Evolutionary conservation across 2,888 invertebrate genomes (phyloP), one percentile per base, ranked within the genome.

Genomic region (Euspilapteryx auroguttella): DNA sequence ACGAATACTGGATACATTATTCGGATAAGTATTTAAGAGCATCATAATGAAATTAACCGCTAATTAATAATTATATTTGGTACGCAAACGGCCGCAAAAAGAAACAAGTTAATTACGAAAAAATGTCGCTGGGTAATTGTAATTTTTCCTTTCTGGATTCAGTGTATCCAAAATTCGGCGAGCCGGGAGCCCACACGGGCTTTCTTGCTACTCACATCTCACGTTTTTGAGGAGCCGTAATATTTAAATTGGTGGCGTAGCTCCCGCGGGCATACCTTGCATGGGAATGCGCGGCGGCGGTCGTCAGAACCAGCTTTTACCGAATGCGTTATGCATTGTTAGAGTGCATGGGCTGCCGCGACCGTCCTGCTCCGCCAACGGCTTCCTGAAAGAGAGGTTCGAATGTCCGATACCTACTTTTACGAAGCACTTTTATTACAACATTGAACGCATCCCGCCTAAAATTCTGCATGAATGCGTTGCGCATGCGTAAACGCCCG

Each of bases 401-500:
- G n/a, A n/a, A n/a, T n/a, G n/a, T n/a, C n/a, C n/a, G n/a, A n/a
- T n/a, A n/a, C n/a, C n/a, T n/a, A n/a, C n/a, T n/a, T n/a, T n/a
- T n/a, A n/a, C n/a, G n/a, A n/a, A n/a, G 49, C 45, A 46, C 12
- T 45, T 41, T 43, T 46, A 52, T 65, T 58, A 59, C 55, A 55
- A 59, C 53, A 54, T 49, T 52, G 52, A 64, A 57, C 68, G 71
- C 71, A 71, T 73, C 69, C 73, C 65, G 62, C 71, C 73, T 68
- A 71, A 73, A 73, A 73, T 73, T 75, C 69, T 64, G 73, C 73
- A 71, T 66, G 63, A 56, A 71, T 69, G 71, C 63, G 71, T 57
- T 48, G 58, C 56, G 73, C 69, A 73, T 73, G 65, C 58, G 62
- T 55, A 71, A 59, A 53, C 50, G 38, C 39, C 30, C 35, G 35